A percentile compares a stretch with the other conserved stretches of the same genome.
These are phyloP conservation scores for Drosophila emarginata DNA, from an alignment of 2,888 invertebrate species.

Conservation along the genomic window DNA sequence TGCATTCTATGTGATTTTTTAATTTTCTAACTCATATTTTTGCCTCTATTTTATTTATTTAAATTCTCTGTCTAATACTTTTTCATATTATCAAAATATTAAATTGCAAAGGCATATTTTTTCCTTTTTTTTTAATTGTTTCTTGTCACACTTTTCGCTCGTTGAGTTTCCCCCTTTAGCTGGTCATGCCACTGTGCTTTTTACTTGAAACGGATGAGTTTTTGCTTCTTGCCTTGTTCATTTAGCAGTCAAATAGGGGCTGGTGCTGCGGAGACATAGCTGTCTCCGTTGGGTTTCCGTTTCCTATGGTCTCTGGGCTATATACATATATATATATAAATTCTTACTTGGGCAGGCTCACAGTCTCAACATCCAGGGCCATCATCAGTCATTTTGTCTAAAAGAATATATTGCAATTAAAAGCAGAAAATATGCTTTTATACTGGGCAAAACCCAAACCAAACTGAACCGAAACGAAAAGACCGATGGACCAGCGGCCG, in stretches of 20 bases:
- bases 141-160: background rate
- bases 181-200: slow-evolving; percentile 6
- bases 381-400: slow-evolving; percentile 78
- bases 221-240: slow-evolving; percentile 59
- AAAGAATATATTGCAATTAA: slow-evolving; percentile 77
- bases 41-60: too few species aligned
- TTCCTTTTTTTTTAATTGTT: background rate
- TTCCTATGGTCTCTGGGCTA: slow-evolving; percentile 73
- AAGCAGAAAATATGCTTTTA: slow-evolving; percentile 75
- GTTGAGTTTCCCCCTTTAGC: background rate
- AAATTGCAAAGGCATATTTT: background rate
- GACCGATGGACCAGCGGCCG: slow-evolving; percentile 6
- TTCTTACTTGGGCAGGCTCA: slow-evolving; percentile 38
- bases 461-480: slow-evolving; percentile 6
- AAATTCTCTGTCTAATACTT: too few species aligned
- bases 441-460: slow-evolving; percentile 50
- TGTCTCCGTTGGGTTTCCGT: slow-evolving; percentile 73
- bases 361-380: slow-evolving; percentile 32
- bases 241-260: slow-evolving; percentile 71
- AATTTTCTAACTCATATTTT: too few species aligned
- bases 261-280: slow-evolving; percentile 38
- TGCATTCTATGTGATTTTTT: too few species aligned
- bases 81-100: too few species aligned
- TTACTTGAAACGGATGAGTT: background rate
- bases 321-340: slow-evolving; percentile 37